Conservation (phyloP, 2,113 vertebrate species). For the Monopterus albus region DNA sequence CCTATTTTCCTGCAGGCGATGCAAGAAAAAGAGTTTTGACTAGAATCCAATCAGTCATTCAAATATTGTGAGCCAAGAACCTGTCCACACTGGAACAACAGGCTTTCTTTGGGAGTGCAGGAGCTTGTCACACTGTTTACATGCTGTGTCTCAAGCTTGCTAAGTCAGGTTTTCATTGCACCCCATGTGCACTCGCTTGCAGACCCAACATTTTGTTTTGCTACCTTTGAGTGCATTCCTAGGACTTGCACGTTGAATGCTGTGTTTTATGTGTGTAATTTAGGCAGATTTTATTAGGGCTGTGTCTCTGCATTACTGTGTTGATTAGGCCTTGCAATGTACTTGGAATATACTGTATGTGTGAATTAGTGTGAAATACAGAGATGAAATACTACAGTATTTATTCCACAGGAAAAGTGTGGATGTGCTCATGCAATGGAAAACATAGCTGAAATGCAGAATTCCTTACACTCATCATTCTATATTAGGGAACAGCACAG, state of each 20-base stretch:
- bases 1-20: slow-evolving; percentile 56
- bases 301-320: background rate
- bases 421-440: slow-evolving; percentile 46
- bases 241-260: background rate
- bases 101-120: slow-evolving; percentile 65
- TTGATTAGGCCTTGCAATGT: background rate
- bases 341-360: background rate
- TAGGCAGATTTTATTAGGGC: background rate
- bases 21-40: slow-evolving; percentile 63
- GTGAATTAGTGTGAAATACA: background rate
- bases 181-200: slow-evolving; percentile 12
- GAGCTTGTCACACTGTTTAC: slow-evolving; percentile 70
- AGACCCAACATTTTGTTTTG: slow-evolving; percentile 50
- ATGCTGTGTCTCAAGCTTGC: slow-evolving; percentile 57
- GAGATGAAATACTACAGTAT: background rate
- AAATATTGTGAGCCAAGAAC: slow-evolving; percentile 69
- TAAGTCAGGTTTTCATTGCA: slow-evolving; percentile 50
- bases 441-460: slow-evolving; percentile 61
- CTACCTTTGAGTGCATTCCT: slow-evolving; percentile 19
- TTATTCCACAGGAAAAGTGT: slow-evolving; percentile 24
- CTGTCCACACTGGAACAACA: slow-evolving; percentile 71
- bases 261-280: background rate
- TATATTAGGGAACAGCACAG: slow-evolving; percentile 57
- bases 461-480: slow-evolving; percentile 67
- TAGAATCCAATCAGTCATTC: slow-evolving; percentile 75